phyloP scores from a whole-genome alignment of 2,797 vertebrate species.

The Artibeus lituratus region DNA sequence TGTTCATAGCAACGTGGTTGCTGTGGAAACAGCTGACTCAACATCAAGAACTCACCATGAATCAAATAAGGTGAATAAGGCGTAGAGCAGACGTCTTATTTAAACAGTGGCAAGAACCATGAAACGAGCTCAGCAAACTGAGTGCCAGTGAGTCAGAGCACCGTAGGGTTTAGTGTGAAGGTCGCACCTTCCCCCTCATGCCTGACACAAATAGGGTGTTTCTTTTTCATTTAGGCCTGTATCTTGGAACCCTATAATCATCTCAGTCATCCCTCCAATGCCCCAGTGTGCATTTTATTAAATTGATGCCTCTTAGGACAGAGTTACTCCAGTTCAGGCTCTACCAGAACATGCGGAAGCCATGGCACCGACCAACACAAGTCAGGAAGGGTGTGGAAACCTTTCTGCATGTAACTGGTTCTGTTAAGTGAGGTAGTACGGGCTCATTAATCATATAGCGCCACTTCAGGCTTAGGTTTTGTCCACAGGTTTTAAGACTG shows the following conservation, averaged over 20 bases:
- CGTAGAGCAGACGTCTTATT: conserved; percentile 59
- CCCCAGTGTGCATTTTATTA: not conserved
- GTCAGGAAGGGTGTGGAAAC: not conserved
- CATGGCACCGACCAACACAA: not conserved
- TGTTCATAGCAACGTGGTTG: conserved; percentile 68
- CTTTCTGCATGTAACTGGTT: not conserved
- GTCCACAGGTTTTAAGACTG: not conserved
- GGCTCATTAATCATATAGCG: not conserved
- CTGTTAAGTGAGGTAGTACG: not conserved
- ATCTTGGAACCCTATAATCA: conserved; percentile 44
- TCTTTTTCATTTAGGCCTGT: conserved; percentile 26
- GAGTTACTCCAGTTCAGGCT: not conserved
- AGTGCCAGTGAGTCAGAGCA: not conserved
- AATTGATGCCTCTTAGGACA: not conserved
- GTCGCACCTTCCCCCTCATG: not conserved
- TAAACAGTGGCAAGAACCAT: conserved; percentile 46
- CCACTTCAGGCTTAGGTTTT: not conserved
- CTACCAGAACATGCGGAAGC: not conserved
- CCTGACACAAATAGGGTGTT: conserved; percentile 6
- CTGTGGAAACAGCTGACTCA: conserved; percentile 66
- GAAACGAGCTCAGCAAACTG: conserved; percentile 59
- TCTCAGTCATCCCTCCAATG: not conserved
- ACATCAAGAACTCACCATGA: not conserved
- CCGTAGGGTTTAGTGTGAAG: not conserved
- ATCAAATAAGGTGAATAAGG: conserved; percentile 44